Evolutionary conservation across 2,888 invertebrate species (phyloP), one percentile per base, ranked within the genome.

Genomic region (Uloborus plumipes): DNA sequence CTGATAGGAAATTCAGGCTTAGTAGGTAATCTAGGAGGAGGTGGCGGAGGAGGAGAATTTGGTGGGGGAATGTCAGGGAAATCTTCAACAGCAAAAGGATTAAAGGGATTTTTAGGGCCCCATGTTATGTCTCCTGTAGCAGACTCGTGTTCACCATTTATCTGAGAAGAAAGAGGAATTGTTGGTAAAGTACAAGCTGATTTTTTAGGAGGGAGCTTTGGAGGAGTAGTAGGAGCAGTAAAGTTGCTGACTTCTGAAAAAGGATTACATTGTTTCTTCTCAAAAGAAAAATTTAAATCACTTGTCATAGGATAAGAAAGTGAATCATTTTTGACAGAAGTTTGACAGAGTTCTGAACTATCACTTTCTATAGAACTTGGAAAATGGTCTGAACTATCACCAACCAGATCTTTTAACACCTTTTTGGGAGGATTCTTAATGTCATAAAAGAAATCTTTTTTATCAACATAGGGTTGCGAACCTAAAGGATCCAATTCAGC

Each of bases 391-490:
- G 50, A 16, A 20, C 14, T 39, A 62, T n/a, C 55, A 20, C 79
- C 81, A 78, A 93, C 93, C 89, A 96, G 91, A 90, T 96, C 96
- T 91, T 96, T 95, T 87, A 96, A 92, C 85, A 94, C 94, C 91
- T 95, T 95, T 91, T 96, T 95, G 87, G 96, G 95, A 87, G 96
- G 96, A 90, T 96, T 96, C 91, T 96, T 96, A 88, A 96, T 92
- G 90, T 96, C 95, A 91, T 96, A 95, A 92, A 97, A 97, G 92
- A 97, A 97, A 91, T 95, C 95, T 92, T 96, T 96, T 91, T 95
- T 95, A 92, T 97, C 96, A 88, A 96, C 93, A 91, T 96, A 97
- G 85, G 96, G 96, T 90, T 94, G 94, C 90, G 94, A 94, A 88
- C 96, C 96, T 89, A 96, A 91, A 84, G 97, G 97, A 92, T 97